Conservation (phyloP, 2,113 vertebrate genomes). For the Neofelis nebulosa region DNA sequence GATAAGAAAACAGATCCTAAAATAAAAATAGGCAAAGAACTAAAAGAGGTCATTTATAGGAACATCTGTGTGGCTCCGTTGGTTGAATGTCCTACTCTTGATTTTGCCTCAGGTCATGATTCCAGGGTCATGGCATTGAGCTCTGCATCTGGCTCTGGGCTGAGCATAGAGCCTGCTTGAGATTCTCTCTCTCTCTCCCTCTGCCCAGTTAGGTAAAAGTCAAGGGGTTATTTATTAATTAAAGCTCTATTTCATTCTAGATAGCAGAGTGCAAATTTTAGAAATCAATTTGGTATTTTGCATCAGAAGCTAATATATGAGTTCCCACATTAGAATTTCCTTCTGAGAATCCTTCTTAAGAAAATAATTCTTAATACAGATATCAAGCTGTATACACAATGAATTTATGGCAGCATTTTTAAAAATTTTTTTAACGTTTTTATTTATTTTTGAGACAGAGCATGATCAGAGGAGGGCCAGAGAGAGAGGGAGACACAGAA, state of each 20-base stretch:
- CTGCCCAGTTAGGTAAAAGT: background rate
- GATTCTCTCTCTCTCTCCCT: too few relatives aligned
- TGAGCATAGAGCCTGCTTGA: too few relatives aligned
- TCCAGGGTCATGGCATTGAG: too few relatives aligned
- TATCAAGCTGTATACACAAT: background rate
- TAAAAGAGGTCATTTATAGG: background rate
- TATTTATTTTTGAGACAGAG: too few relatives aligned
- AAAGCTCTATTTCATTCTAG: background rate
- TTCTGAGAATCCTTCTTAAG: background rate
- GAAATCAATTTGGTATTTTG: background rate
- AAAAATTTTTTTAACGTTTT: too few relatives aligned
- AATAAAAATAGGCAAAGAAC: background rate
- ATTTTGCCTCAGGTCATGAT: too few relatives aligned
- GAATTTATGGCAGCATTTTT: background rate
- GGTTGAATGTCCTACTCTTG: too few relatives aligned
- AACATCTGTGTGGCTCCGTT: too few relatives aligned
- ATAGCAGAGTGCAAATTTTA: background rate
- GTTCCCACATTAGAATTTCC: background rate
- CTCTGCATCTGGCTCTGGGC: too few relatives aligned
- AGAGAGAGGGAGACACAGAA: too few relatives aligned
- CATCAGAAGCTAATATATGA: background rate
- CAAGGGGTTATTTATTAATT: background rate
- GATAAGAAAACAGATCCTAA: background rate
- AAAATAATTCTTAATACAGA: background rate
- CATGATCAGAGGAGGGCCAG: too few relatives aligned